These are phyloP conservation scores for Gorilla gorilla DNA, from an alignment of 2,113 vertebrate genomes.

Conservation along the genomic window DNA sequence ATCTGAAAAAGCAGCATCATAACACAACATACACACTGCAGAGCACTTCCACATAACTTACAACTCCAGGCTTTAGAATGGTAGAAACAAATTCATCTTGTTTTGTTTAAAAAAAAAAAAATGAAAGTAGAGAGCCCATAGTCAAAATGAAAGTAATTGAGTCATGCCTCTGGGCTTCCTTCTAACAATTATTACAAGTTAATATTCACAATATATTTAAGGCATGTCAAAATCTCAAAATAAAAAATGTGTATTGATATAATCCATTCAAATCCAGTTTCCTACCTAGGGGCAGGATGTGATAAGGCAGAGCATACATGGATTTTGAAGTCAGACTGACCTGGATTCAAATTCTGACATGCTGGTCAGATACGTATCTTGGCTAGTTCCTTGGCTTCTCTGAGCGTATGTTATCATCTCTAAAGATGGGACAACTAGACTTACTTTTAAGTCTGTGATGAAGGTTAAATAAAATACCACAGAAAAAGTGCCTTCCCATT, in stretches of 20 bases:
- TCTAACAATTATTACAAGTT: neutral
- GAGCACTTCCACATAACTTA: neutral
- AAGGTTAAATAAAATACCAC: neutral
- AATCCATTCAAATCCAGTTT: neutral
- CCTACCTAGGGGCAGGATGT: neutral
- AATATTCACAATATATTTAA: neutral
- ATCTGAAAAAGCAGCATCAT: neutral
- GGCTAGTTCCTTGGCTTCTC: neutral
- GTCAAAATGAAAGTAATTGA: neutral
- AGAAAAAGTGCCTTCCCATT: neutral
- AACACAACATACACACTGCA: neutral
- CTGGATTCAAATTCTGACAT: neutral
- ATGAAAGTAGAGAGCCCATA: neutral
- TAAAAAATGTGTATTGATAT: neutral
- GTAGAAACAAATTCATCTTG: neutral
- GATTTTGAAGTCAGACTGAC: neutral
- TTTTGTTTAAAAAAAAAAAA: neutral
- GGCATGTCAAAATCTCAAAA: neutral
- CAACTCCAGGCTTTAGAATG: neutral
- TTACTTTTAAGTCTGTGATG: neutral
- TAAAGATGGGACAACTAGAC: neutral
- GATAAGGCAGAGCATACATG: neutral
- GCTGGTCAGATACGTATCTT: neutral
- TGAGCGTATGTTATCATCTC: neutral
- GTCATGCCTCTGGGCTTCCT: neutral